Base-by-base conservation (phyloP, 2,888 invertebrate species). In the Oxycera nigricornis region DNA sequence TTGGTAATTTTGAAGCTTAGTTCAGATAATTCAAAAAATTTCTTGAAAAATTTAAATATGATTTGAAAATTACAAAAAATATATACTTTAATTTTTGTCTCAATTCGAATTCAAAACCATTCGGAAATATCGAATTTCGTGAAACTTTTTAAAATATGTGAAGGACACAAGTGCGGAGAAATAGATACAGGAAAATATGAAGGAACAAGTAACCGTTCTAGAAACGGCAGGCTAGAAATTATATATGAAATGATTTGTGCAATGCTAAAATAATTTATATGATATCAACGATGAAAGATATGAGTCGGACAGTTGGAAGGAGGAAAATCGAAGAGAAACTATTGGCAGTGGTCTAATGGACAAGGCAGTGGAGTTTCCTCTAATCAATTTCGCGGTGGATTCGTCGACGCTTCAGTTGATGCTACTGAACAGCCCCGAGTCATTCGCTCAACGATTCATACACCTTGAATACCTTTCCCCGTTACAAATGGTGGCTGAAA, bases 181-280 rank as follows among this genome's bases (percentile, higher is more conserved):
- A 35, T 35, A 35, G 46, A 17, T 11, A 59, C n/a, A n/a, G n/a
- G 62, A 62, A 35, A 62, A 17, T 7, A n/a, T 26, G 30, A 20
- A 35, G 30, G 30, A 35, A 17, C 22, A 20, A 4, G 67, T 24
- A 28, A 24, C 14, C 24, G 46, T 67, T 67, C 20, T 46, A 3
- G 3, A 3, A 28, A 14, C 28, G 59, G 30, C 6, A 41, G 46
- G 52, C 22, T 20, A 70, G 31, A 46, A 50, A n/a, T n/a, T n/a
- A n/a, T 41, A 26, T 55, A 75, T 75, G 62, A 72, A 65, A 75
- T 75, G 73, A 75, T 52, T 70, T 41, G 75, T 75, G 73, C 57
- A 67, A 75, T 73, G 75, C 61, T 68, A 73, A 73, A 75, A 75
- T 75, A 75, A 75, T 75, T 75, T 75, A 75, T 72, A 75, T 75